These are phyloP conservation scores for Girardinichthys multiradiatus DNA, from an alignment of 2,113 vertebrate genomes.

Conservation along the genomic window DNA sequence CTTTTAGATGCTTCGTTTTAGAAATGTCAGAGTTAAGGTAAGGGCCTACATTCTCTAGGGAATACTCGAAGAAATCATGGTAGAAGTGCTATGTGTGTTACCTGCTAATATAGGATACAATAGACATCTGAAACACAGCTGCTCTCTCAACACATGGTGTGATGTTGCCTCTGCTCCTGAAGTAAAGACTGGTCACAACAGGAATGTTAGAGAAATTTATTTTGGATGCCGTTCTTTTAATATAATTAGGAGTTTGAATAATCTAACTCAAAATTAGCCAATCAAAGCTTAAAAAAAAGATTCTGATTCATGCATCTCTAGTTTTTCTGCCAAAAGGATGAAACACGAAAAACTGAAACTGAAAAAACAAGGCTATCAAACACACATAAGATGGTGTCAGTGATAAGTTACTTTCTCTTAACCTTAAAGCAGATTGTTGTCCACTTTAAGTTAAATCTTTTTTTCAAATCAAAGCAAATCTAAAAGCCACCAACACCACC, in stretches of 20 bases:
- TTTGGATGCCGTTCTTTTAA: not conserved
- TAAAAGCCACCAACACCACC: not conserved
- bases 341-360: not conserved
- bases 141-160: not conserved
- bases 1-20: too few relatives aligned
- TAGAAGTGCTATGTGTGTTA: not conserved
- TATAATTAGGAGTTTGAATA: not conserved
- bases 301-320: not conserved
- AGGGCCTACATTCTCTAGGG: too few relatives aligned
- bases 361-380: not conserved
- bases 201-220: not conserved
- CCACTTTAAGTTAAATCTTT: not conserved
- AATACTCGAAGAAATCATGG: too few relatives aligned
- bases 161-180: not conserved
- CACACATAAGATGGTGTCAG: not conserved
- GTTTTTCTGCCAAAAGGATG: not conserved
- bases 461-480: not conserved
- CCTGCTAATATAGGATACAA: not conserved
- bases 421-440: not conserved
- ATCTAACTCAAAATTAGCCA: not conserved
- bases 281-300: not conserved
- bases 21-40: too few relatives aligned
- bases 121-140: not conserved
- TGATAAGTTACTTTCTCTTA: not conserved
- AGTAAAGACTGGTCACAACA: not conserved